Evolutionary conservation across 2,113 vertebrate genomes (phyloP), one percentile per base, ranked within the genome.

Genomic region (Istiophorus platypterus): DNA sequence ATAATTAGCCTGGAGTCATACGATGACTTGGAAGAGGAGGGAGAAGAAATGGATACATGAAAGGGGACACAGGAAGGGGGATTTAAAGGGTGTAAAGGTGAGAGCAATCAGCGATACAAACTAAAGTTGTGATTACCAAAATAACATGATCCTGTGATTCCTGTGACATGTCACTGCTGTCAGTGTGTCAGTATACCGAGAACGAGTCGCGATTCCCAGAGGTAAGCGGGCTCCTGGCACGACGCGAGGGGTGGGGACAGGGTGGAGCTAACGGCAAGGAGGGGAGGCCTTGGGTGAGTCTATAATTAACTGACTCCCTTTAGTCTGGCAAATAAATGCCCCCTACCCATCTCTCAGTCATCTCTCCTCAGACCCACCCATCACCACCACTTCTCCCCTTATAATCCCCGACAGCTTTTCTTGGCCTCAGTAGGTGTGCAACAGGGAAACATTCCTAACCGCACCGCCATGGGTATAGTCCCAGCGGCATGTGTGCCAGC

Each of bases 231-330:
- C 82, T 86, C 75, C 64, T 88, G 91, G 72, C 47, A 1, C 13
- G n/a, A 79, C 52, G 37, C 0, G 13, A 62, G 52, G 66, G 68
- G 62, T 22, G 61, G 64, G 20, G 20, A 31, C 4, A 15, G 66
- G 71, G 85, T 10, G 87, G 84, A 41, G 71, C 39, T 31, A 58
- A 51, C 51, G 67, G 70, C 5, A 13, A 0, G 2, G 31, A 72
- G n/a, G 51, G 66, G 68, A 54, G 39, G 70, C 69, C 39, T 68
- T 0, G 0, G 62, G 75, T 62, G 67, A 64, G 56, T 61, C 93
- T 94, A 93, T 85, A 92, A 91, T 91, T 92, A 93, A 75, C 81
- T 18, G 12, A 76, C 65, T 72, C 75, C 82, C 47, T 26, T 72
- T 70, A 11, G 24, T 69, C 82, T 58, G 58, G 42, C 54, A 71